Evolutionary conservation across 2,888 invertebrate genomes (phyloP).

Genomic region (Camptogramma bilineatum): DNA sequence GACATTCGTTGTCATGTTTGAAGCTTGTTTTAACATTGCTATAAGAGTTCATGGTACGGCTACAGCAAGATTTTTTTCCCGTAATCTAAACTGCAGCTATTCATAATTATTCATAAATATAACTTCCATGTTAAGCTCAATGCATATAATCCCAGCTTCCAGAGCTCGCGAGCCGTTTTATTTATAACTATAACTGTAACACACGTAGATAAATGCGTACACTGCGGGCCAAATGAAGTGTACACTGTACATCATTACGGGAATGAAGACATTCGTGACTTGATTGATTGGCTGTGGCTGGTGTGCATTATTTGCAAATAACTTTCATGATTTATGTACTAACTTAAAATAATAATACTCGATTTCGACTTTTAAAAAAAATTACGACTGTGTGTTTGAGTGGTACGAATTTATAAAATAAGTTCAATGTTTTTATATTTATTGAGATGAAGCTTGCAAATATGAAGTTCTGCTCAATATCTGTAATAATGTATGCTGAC

Average conservation of each 20-base stretch:
- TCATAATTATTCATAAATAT: neutral
- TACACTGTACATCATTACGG: slow-evolving; percentile 45
- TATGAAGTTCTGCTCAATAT: too few species aligned
- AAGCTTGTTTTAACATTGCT: too few species aligned
- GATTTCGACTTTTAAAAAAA: too few species aligned
- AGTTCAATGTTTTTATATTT: too few species aligned
- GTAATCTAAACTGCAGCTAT: too few species aligned
- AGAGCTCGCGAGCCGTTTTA: slow-evolving; percentile 53
- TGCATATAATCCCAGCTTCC: neutral
- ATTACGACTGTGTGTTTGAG: too few species aligned
- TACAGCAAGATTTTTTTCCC: too few species aligned
- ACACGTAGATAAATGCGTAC: slow-evolving; percentile 69
- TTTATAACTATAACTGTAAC: slow-evolving; percentile 78
- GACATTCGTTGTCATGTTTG: too few species aligned
- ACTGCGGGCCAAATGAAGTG: slow-evolving; percentile 51
- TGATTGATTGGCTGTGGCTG: slow-evolving; percentile 41
- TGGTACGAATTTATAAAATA: too few species aligned
- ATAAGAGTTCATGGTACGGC: too few species aligned
- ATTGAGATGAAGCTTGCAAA: too few species aligned
- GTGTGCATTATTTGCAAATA: slow-evolving; percentile 8
- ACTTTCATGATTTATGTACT: neutral
- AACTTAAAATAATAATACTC: neutral
- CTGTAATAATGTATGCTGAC: too few species aligned
- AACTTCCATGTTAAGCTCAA: neutral
- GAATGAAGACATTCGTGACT: slow-evolving; percentile 55